Evolutionary conservation across 64 coral and sea anemone genomes (phyloP).

Genomic region (Pachyseris speciosa): DNA sequence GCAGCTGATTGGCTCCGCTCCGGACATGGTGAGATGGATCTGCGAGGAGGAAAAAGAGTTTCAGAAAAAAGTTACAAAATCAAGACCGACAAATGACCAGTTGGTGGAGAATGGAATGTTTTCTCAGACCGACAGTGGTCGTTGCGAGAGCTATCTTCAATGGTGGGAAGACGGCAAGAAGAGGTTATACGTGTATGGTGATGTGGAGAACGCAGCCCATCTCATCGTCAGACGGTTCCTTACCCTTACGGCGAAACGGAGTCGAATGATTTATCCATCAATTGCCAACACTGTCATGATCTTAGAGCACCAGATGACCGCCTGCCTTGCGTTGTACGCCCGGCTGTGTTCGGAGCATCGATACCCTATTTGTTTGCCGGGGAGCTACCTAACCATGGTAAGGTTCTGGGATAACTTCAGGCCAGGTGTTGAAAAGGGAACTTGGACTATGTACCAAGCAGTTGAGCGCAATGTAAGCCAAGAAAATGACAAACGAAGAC

Average conservation of each 20-base stretch:
- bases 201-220: conserved; percentile 64
- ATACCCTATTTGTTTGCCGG: conserved; percentile 74
- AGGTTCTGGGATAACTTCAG: conserved; percentile 73
- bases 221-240: conserved; percentile 67
- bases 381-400: conserved; percentile 76
- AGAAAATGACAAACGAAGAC: not conserved
- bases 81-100: not conserved
- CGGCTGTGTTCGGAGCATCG: not conserved
- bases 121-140: not conserved
- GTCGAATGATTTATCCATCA: conserved; percentile 63
- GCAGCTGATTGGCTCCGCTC: conserved; percentile 27
- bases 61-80: not conserved
- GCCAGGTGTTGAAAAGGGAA: conserved; percentile 13
- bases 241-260: conserved; percentile 53
- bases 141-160: conserved; percentile 63
- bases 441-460: conserved; percentile 43
- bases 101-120: conserved; percentile 58
- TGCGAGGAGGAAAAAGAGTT: conserved; percentile 67
- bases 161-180: conserved; percentile 70
- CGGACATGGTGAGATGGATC: conserved; percentile 8
- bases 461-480: conserved; percentile 39
- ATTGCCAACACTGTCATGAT: conserved; percentile 89
- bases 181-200: conserved; percentile 46
- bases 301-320: conserved; percentile 85
- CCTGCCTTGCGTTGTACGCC: conserved; percentile 72